Evolutionary conservation across 2,797 vertebrate species (phyloP).

Genomic region (Pempheris klunzingeri): DNA sequence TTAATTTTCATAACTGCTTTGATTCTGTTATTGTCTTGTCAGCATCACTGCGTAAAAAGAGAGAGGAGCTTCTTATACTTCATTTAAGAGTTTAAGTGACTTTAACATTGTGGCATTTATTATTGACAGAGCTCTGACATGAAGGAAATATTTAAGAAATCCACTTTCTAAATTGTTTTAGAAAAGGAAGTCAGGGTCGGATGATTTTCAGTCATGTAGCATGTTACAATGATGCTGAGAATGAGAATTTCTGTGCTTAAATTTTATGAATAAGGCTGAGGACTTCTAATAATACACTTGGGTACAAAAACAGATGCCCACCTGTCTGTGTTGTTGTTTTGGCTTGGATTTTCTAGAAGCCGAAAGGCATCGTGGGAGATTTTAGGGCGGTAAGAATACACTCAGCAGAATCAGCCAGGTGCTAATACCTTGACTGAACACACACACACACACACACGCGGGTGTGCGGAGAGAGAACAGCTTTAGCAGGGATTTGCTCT

Average conservation of each 20-base stretch:
- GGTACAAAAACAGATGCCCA: constrained; percentile 20
- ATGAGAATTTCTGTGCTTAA: neutral
- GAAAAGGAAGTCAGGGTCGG: neutral
- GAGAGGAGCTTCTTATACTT: neutral
- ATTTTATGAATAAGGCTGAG: neutral
- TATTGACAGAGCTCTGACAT: neutral
- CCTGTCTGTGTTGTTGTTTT: constrained; percentile 46
- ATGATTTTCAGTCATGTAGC: neutral
- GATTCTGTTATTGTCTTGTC: constrained; percentile 3
- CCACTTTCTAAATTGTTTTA: neutral
- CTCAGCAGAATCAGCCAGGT: constrained; percentile 58
- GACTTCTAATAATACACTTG: constrained; percentile 3
- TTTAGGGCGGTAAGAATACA: constrained; percentile 44
- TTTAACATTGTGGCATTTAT: neutral
- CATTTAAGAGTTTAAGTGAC: neutral
- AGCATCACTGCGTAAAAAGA: neutral
- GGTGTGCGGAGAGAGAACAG: constrained; percentile 38
- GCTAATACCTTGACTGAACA: constrained; percentile 63
- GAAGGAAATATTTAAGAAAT: neutral
- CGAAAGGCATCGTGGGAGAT: constrained; percentile 66
- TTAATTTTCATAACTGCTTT: constrained; percentile 45
- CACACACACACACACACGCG: neutral
- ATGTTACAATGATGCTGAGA: neutral
- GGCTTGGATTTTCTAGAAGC: constrained; percentile 44
- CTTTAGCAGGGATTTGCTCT: constrained; percentile 76